Conservation (phyloP, 1,140 invertebrate species). For the Asobara japonica region DNA sequence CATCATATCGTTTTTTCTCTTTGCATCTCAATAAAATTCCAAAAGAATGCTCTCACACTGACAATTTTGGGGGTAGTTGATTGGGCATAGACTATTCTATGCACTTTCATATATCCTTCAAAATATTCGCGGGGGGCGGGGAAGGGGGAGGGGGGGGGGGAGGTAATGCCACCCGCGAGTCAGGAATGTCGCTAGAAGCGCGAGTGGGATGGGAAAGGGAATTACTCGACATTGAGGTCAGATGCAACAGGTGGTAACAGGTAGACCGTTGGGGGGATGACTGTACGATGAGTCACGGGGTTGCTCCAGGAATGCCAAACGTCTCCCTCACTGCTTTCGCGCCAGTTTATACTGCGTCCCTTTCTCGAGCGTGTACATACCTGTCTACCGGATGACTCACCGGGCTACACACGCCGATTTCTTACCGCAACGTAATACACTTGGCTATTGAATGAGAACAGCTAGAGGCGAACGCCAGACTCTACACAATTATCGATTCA, state of each 20-base stretch:
- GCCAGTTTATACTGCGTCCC: background rate
- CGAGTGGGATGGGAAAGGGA: background rate
- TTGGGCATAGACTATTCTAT: no score
- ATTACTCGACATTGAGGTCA: background rate
- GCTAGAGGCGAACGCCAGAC: background rate
- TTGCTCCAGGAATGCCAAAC: slow-evolving; percentile 52
- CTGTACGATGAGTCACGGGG: slow-evolving; percentile 53
- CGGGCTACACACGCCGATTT: background rate
- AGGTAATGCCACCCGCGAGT: no score
- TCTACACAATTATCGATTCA: background rate
- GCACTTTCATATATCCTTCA: no score
- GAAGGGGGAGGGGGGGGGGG: no score
- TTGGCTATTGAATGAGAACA: background rate
- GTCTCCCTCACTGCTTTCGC: slow-evolving; percentile 28
- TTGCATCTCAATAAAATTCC: no score
- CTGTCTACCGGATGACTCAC: slow-evolving; percentile 11
- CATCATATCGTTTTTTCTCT: no score
- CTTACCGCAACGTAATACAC: background rate
- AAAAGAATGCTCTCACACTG: no score
- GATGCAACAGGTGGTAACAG: slow-evolving; percentile 54
- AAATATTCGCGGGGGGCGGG: no score
- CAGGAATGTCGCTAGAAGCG: no score
- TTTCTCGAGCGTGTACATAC: background rate
- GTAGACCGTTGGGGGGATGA: slow-evolving; percentile 49
- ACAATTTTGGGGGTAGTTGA: no score